phyloP scores from a whole-genome alignment of 2,113 vertebrate species.

The Salvelinus alpinus region DNA sequence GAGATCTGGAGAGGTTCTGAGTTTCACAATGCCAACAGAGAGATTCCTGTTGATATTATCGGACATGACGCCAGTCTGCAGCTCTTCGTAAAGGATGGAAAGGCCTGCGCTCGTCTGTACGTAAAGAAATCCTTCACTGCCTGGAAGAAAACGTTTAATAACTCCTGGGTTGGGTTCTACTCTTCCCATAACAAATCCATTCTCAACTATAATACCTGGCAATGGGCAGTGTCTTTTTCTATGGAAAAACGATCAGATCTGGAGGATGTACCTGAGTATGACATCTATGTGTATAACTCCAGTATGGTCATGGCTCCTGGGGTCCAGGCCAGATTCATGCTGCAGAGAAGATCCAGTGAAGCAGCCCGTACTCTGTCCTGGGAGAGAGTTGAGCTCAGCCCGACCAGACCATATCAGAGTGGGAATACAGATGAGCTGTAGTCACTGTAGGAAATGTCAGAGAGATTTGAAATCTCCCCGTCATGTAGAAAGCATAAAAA shows the following conservation, averaged over 20 bases:
- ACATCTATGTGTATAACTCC: slow-evolving; percentile 46
- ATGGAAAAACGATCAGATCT: not conserved
- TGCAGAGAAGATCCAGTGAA: not conserved
- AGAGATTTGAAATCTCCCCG: no score
- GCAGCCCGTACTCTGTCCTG: slow-evolving; percentile 38
- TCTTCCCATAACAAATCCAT: not conserved
- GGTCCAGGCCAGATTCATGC: slow-evolving; percentile 54
- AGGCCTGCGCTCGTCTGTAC: slow-evolving; percentile 54
- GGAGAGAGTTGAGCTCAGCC: not conserved
- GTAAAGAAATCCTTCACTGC: slow-evolving; percentile 23
- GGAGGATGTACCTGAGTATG: not conserved
- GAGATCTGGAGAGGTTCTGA: not conserved
- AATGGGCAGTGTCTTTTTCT: slow-evolving; percentile 49
- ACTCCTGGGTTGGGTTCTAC: slow-evolving; percentile 58
- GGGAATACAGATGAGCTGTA: no score
- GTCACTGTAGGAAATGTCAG: no score
- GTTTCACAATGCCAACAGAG: not conserved
- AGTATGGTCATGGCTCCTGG: slow-evolving; percentile 38
- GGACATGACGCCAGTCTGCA: slow-evolving; percentile 21
- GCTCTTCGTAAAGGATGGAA: slow-evolving; percentile 49
- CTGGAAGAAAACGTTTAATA: slow-evolving; percentile 34
- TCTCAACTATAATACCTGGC: slow-evolving; percentile 39
- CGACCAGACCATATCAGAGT: no score
- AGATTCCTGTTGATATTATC: not conserved
- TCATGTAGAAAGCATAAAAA: no score